Evolutionary conservation across 2,888 invertebrate genomes (phyloP), one percentile per base, ranked within the genome.

Genomic region (Eurytoma californica): DNA sequence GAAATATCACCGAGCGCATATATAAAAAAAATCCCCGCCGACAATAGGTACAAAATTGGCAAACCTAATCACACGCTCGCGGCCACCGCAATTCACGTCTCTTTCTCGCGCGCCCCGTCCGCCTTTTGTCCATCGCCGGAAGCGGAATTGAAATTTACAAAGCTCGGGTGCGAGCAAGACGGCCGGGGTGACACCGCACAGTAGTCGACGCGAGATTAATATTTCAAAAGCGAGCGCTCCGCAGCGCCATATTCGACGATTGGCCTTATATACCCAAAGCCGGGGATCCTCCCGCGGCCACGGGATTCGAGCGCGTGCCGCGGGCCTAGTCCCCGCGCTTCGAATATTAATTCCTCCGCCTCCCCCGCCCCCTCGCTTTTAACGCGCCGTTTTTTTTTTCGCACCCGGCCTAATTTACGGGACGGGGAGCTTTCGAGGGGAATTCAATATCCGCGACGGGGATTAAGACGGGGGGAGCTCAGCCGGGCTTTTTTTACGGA

Each of bases 141-240:
- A 69, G 57, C 65, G 30, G 61, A 79, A 79, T 79, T 65, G 79
- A 79, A 79, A 79, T 79, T 79, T 70, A 79, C 60, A 74, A 79
- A 74, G 79, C 68, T 70, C 73, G n/a, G 13, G 12, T 18, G 58
- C 58, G 55, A 55, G 58, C 51, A 20, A 39, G 24, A 13, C 13
- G 28, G 30, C 28, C 51, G 49, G 49, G 49, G 70, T 3, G 47
- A 63, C 63, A 39, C 20, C 39, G 28, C 16, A n/a, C 66, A 57
- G n/a, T 55, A 57, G 66, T 60, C 60, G 58, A 39, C 7, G 39
- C 30, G 5, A 68, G 67, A 80, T 80, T 76, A 80, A 76, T 80
- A 80, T 76, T 80, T 80, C 72, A 80, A 72, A 72, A 69, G 76
- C 76, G 72, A 14, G 30, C 60, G 55, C 70, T 60, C 61, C 47